Base-by-base conservation (phyloP, 1,140 invertebrate species). In the Lucilia cuprina region DNA sequence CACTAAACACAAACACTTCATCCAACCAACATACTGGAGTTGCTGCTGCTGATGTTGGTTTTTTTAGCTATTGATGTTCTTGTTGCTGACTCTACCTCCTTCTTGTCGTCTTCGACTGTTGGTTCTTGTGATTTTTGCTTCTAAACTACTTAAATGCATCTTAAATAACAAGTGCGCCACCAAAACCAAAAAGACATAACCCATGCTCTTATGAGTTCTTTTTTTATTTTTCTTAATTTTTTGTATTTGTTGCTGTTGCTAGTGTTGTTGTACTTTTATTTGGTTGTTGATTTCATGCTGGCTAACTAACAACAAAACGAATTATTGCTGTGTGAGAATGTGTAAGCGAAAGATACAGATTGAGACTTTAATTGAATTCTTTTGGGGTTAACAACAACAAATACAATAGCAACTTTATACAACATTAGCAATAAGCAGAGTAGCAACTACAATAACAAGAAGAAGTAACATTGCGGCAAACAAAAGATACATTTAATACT, bases 361-460 rank as follows among this genome's bases (percentile, higher is more conserved):
- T 70, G 65, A 70, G 65, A 70, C 65, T 70, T 70, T 70, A 70
- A 70, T 70, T 70, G 65, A 70, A 70, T 70, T 70, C 65, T 70
- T 70, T 70, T 70, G 65, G 65, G 65, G 65, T 49, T 60, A 75
- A 49, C 82, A 77, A 77, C 74, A 77, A 77, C 74, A n/a, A n/a
- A n/a, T 30, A 41, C 74, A 77, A 77, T 30, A 77, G 14, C 49
- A 65, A 74, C 75, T 35, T n/a, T n/a, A n/a, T n/a, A 78, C 84
- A 70, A 77, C 77, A 77, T 25, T 70, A 21, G 9, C n/a, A 21
- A 21, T 21, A 70, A 21, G 2, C 14, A 70, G n/a, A 70, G n/a
- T 9, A 70, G 19, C 19, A 70, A 7, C 65, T 21, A 21, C 65
- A 70, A 21, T 19, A 70, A 70, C 8, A 70, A 4, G 1, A 70